These are phyloP conservation scores for Asteroscopus sphinx DNA, from an alignment of 2,888 invertebrate species.

Conservation along the genomic window DNA sequence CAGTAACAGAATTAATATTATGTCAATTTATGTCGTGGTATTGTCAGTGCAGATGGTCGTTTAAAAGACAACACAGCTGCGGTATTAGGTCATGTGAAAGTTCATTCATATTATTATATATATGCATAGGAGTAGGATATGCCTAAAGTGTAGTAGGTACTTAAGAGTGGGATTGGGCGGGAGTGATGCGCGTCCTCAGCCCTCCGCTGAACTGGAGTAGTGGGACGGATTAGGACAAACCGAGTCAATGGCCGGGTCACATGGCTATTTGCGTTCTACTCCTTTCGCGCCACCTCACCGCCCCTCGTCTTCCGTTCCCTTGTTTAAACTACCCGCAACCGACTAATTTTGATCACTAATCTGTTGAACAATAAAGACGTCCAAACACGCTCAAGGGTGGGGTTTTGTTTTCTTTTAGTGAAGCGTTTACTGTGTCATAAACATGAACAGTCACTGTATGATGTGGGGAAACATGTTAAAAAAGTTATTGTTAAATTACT, in stretches of 20 bases:
- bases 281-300: conserved; percentile 70
- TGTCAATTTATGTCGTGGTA: conserved; percentile 28
- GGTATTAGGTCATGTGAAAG: conserved; percentile 77
- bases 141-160: conserved; percentile 39
- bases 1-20: conserved; percentile 35
- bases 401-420: conserved; percentile 48
- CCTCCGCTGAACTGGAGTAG: conserved; percentile 85
- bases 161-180: conserved; percentile 57
- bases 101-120: no score
- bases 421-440: conserved; percentile 40
- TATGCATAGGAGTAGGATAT: conserved; percentile 60
- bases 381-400: conserved; percentile 51
- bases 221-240: conserved; percentile 89
- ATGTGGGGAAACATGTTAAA: conserved; percentile 17
- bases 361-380: conserved; percentile 72
- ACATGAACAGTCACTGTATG: conserved; percentile 36
- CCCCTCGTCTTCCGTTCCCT: conserved; percentile 76
- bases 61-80: conserved; percentile 61
- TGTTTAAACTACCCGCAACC: conserved; percentile 79
- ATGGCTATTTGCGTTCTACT: conserved; percentile 85
- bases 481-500: conserved; percentile 15
- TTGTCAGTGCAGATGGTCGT: conserved; percentile 57
- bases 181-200: conserved; percentile 41
- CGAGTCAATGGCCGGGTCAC: conserved; percentile 90
- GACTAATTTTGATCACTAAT: conserved; percentile 83